Evolutionary conservation across 2,113 vertebrate species (phyloP).

Genomic region (Merops nubicus): DNA sequence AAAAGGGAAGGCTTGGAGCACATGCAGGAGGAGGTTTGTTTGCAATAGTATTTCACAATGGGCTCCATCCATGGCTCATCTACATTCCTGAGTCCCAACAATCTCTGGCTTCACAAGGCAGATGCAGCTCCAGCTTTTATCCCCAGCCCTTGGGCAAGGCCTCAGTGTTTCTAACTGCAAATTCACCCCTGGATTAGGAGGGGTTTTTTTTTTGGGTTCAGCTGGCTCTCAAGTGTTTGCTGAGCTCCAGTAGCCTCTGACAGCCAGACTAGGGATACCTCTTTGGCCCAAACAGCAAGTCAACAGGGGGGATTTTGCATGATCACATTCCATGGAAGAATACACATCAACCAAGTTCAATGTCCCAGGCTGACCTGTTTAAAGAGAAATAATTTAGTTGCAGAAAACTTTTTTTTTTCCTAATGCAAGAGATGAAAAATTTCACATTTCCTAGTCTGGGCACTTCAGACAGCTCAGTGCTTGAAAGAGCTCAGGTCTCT

Average conservation of each 20-base stretch:
- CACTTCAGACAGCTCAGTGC: not conserved
- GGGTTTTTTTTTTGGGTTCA: not conserved
- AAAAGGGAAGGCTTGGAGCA: not conserved
- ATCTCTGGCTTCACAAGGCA: fast-evolving
- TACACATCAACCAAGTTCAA: fast-evolving
- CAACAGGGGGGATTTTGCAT: not conserved
- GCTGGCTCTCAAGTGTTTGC: not conserved
- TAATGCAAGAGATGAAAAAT: not conserved
- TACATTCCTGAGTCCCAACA: not conserved
- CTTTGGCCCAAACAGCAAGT: not conserved
- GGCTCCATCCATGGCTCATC: not conserved
- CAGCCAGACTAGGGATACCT: not conserved
- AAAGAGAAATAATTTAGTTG: not conserved
- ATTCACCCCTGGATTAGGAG: not conserved
- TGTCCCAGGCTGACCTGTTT: not conserved
- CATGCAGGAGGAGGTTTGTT: not conserved
- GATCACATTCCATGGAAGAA: not conserved
- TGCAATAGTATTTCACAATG: not conserved
- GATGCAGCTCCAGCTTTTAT: not conserved
- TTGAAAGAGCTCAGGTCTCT: not conserved
- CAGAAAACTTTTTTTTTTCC: not conserved
- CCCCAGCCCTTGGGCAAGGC: not conserved
- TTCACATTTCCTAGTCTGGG: not conserved
- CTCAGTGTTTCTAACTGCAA: not conserved
- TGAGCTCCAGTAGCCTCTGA: not conserved